phyloP scores from a whole-genome alignment of 2,113 vertebrate species.

The Siniperca chuatsi region DNA sequence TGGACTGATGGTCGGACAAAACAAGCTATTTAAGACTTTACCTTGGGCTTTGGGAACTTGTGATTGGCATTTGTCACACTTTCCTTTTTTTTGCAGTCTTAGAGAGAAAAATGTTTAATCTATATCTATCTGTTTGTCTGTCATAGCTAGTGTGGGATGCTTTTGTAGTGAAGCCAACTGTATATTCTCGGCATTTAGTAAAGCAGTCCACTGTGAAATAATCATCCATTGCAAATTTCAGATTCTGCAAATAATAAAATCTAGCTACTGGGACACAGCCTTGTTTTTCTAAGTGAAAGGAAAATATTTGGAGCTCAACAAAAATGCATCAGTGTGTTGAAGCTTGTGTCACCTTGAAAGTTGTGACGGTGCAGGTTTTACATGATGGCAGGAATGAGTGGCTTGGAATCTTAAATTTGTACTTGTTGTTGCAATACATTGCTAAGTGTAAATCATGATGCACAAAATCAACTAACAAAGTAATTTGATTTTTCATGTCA shows the following conservation, averaged over 20 bases:
- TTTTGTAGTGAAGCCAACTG: neutral
- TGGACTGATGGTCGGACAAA: neutral
- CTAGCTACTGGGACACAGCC: no score
- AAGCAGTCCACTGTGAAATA: neutral
- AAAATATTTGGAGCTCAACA: neutral
- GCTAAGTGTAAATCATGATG: neutral
- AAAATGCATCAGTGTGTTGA: neutral
- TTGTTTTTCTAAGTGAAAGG: neutral
- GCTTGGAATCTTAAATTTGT: neutral
- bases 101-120: no score
- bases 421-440: neutral
- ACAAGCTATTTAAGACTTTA: neutral
- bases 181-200: neutral
- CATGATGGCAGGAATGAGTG: neutral
- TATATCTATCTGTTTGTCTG: no score
- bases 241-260: neutral
- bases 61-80: neutral
- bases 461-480: neutral
- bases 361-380: neutral
- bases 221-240: neutral
- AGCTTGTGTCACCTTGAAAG: conserved; percentile 15
- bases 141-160: neutral
- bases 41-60: neutral
- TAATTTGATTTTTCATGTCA: neutral
- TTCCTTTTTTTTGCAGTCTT: neutral